A percentile compares a stretch with the other conserved stretches of the same genome.
Evolutionary conservation across 2,888 invertebrate genomes (phyloP).

Genomic region (Griposia aprilina): DNA sequence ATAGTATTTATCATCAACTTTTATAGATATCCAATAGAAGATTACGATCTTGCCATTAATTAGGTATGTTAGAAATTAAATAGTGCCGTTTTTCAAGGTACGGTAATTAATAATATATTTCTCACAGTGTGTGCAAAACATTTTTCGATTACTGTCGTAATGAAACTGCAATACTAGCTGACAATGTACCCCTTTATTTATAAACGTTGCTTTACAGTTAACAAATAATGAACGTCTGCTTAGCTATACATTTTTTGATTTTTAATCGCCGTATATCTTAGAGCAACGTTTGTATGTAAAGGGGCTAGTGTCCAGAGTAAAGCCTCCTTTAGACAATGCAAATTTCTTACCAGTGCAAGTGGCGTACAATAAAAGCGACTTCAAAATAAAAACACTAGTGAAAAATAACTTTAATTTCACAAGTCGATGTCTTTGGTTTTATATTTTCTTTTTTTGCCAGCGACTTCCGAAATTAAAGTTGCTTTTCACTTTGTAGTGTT

Average conservation of each 20-base stretch:
- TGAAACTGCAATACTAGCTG: neutral
- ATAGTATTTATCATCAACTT: neutral
- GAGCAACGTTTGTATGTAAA: neutral
- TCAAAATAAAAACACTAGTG: no score
- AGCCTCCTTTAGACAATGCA: neutral
- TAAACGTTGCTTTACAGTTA: neutral
- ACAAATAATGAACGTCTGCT: neutral
- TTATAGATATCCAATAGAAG: neutral
- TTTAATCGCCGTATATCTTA: neutral
- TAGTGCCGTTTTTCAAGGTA: neutral
- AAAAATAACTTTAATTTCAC: no score
- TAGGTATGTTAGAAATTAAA: neutral
- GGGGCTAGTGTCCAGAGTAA: neutral
- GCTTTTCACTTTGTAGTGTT: no score
- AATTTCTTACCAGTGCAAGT: no score
- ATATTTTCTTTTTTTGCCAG: no score
- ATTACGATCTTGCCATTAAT: neutral
- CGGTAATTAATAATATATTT: neutral
- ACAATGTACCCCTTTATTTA: neutral
- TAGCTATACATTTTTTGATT: neutral
- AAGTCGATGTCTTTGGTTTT: no score
- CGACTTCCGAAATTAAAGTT: no score
- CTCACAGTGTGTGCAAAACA: neutral
- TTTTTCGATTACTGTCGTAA: neutral
- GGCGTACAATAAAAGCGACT: no score